These are phyloP conservation scores for Taurulus bubalis DNA, from an alignment of 2,113 vertebrate genomes.

Conservation along the genomic window DNA sequence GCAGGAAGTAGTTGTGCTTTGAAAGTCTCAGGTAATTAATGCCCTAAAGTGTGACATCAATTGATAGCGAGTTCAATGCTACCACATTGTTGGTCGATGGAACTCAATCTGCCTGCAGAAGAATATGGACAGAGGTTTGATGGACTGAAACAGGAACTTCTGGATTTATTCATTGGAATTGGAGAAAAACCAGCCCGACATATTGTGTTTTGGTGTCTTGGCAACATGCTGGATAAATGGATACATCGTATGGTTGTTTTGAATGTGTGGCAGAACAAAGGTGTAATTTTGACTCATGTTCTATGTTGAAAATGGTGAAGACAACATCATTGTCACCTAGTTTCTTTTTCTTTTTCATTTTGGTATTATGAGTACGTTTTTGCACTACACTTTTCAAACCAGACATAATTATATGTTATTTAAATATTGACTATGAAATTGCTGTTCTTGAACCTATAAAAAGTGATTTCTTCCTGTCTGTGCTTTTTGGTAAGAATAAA, in stretches of 20 bases:
- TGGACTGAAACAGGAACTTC: background rate
- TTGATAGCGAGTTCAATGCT: constrained; percentile 41
- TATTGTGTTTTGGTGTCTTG: constrained; percentile 3
- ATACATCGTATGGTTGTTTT: background rate
- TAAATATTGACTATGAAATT: constrained; percentile 58
- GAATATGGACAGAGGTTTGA: constrained; percentile 4
- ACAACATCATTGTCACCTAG: constrained; percentile 2
- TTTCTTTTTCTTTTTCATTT: constrained; percentile 47
- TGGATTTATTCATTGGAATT: constrained; percentile 7
- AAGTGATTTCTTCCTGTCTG: constrained; percentile 28
- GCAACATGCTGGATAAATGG: background rate
- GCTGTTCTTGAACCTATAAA: constrained; percentile 31
- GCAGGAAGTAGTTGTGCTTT: constrained; percentile 46
- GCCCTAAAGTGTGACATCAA: constrained; percentile 28
- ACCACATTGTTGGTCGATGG: constrained; percentile 22
- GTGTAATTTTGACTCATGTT: constrained; percentile 4
- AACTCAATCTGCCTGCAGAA: constrained; percentile 21
- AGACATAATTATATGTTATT: constrained; percentile 70
- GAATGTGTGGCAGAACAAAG: constrained; percentile 4
- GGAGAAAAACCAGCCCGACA: background rate
- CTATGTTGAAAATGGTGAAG: constrained; percentile 12
- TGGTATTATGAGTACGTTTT: constrained; percentile 46
- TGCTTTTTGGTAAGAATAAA: constrained; percentile 56
- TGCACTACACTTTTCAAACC: constrained; percentile 75
- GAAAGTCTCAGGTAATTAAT: constrained; percentile 77